Percentiles rank a stretch among this genome's conserved stretches.
phyloP scores from a whole-genome alignment of 2,797 vertebrate species.

The Pachyuromys duprasi region DNA sequence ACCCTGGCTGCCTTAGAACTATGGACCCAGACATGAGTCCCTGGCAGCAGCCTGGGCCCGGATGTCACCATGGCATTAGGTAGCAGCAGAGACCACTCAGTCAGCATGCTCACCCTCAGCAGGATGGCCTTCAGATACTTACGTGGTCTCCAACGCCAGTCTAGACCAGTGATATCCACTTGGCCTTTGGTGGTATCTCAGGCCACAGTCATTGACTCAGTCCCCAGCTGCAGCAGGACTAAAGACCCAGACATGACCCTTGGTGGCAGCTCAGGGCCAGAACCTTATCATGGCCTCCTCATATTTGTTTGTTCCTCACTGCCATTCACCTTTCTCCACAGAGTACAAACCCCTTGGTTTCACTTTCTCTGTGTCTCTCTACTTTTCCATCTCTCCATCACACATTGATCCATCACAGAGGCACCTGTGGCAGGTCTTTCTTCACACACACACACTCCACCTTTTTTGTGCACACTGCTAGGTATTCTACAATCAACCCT shows the following conservation, averaged over 20 bases:
- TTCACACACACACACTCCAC: neutral
- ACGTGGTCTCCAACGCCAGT: neutral
- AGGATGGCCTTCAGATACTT: neutral
- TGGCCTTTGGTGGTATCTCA: neutral
- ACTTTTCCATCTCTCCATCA: neutral
- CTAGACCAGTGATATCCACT: neutral
- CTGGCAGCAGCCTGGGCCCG: too few relatives aligned
- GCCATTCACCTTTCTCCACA: neutral
- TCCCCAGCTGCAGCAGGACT: neutral
- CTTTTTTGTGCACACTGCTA: neutral
- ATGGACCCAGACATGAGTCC: too few relatives aligned
- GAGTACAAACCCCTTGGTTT: neutral
- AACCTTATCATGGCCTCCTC: neutral
- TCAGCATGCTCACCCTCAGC: neutral
- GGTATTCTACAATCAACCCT: neutral
- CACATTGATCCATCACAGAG: neutral
- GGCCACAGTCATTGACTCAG: neutral
- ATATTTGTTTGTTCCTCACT: neutral
- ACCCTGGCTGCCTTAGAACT: too few relatives aligned
- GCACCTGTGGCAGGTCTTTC: neutral
- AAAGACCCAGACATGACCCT: neutral
- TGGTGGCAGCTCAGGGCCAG: neutral
- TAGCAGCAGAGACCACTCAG: neutral
- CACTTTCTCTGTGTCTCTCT: neutral
- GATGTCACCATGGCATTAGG: neutral